Base-by-base conservation (phyloP, 2,113 vertebrate species). In the Halcyon senegalensis region DNA sequence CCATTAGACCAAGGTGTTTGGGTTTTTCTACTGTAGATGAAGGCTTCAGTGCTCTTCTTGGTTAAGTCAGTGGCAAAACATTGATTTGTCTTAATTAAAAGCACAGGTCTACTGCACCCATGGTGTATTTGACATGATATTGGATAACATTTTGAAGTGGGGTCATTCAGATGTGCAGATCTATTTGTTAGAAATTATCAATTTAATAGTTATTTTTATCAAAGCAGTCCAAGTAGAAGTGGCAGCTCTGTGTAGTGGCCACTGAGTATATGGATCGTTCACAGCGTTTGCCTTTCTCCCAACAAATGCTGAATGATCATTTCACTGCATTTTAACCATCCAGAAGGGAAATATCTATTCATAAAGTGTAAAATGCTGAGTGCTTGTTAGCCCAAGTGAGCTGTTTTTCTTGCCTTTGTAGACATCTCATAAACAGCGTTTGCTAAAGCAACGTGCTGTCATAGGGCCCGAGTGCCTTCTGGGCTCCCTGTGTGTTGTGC, bases 341-440 rank as follows among this genome's bases (percentile, higher is more conserved):
- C 89, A 95, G 83, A 97, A 96, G 74, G 81, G 94, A 88, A 90
- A 92, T 95, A 90, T 30, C 59, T 90, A 31, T 68, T 94, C 84
- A 63, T 16, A 60, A 94, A 74, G 46, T 63, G 24, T 66, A 41
- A 73, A 82, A 87, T 27, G 4, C 23, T 37, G 72, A 31, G 16
- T 84, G 82, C 87, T 80, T 56, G 4, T 89, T 72, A 83, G 80
- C 63, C 30, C 1, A 3, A 87, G 68, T 79, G 76, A 96, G 51
- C 55, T 93, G 41, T 89, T 87, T 89, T 84, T 67, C 10, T 13
- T 93, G 84, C 55, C n/a, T 86, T 55, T 33, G 11, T 73, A 76
- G 78, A 82, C 24, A 9, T 76, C 1, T 5, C 44, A 33, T 82
- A 85, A 67, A 16, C 39, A 72, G 56, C 5, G 10, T 75, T 81